Evolutionary conservation across 37 sponge, comb jelly and placozoan genomes (phyloP), one percentile per base, ranked within the genome.

Genomic region (Axinella damicornis): DNA sequence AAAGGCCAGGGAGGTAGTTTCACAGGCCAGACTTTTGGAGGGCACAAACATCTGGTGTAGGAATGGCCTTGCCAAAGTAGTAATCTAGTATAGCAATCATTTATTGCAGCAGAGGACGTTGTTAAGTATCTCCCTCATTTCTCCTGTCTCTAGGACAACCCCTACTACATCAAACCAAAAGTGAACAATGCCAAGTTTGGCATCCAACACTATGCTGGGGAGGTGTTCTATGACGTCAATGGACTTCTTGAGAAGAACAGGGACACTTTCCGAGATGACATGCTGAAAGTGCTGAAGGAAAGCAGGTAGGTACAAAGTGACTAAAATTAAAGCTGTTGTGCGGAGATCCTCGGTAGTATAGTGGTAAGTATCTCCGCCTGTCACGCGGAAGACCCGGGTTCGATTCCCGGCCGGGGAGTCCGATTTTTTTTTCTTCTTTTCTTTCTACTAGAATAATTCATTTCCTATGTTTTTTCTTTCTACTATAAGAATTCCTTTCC

Each of bases 171-270:
- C 76, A 94, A 96, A 66, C 97, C 97, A 0, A 94, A 93, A 69
- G 97, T 96, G 57, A 92, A 87, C 86, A 79, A 88, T 70, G 67
- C 87, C 27, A 92, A 96, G 91, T 98, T 96, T 89, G 99, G 99
- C 18, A 95, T 98, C 85, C 59, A 86, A 20, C 99, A 98, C 79
- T 98, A 98, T 71, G 99, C 99, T 24, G 99, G 99, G 0, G 95
- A 98, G 37, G 99, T 98, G 69, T 87, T 90, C 56, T 94, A 97
- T 70, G 89, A 94, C 22, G 84, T 88, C 30, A 85, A 69, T 17
- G 98, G 98, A 1, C 82, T 95, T 33, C 78, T 97, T 53, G 98
- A 95, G 76, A 97, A 97, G 92, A 96, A 93, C 93, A 91, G 99
- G 40, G 95, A 96, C 86, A 83, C 93, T 31, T 98, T 98, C 78